Evolutionary conservation across 2,888 invertebrate genomes (phyloP).

Genomic region (Chaetogeoica ovagalla): DNA sequence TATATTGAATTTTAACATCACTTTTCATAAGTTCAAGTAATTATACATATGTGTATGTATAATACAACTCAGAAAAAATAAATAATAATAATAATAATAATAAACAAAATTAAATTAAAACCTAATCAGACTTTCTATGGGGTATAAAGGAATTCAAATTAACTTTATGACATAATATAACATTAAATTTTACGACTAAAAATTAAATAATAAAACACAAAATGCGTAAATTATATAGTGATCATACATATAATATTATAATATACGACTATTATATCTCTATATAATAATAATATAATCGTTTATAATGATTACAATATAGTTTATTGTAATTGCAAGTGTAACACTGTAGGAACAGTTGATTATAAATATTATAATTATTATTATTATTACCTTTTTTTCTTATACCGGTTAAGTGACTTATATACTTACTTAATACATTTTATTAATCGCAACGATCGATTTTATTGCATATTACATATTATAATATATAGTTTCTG

Average conservation of each 20-base stretch:
- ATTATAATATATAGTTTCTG: background rate
- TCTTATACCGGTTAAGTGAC: background rate
- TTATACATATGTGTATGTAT: background rate
- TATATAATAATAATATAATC: background rate
- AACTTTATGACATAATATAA: constrained; percentile 11
- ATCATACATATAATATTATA: background rate
- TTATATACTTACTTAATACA: no score
- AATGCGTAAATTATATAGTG: constrained; percentile 18
- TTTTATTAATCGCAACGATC: no score
- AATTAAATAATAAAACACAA: constrained; percentile 21
- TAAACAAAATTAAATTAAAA: constrained; percentile 45
- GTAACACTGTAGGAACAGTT: constrained; percentile 39
- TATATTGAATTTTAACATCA: constrained; percentile 26
- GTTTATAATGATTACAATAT: no score
- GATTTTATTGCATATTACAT: background rate
- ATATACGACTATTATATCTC: background rate
- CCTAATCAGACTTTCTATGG: constrained; percentile 52
- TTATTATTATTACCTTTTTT: background rate
- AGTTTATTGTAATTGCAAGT: background rate
- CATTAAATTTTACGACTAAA: constrained; percentile 17
- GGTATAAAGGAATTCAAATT: constrained; percentile 40
- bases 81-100: no score
- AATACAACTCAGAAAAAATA: constrained; percentile 21
- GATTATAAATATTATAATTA: constrained; percentile 13
- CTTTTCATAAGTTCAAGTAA: constrained; percentile 9